Evolutionary conservation across 2,888 invertebrate species (phyloP).

Genomic region (Nemurella pictetii): DNA sequence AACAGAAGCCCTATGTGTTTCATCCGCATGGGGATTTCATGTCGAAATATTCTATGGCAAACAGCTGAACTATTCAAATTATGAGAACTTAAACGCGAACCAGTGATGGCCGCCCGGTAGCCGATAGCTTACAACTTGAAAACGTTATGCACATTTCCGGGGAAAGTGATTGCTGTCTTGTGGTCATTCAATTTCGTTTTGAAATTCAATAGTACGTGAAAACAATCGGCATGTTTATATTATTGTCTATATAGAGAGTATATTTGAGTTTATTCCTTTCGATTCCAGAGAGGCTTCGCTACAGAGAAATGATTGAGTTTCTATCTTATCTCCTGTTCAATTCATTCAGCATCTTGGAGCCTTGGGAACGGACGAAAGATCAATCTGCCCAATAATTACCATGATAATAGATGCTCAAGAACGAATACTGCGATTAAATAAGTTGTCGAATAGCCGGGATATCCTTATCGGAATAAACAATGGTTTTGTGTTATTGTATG

Average conservation of each 20-base stretch:
- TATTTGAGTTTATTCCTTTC: background rate
- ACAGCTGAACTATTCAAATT: background rate
- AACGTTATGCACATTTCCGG: background rate
- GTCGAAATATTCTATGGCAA: background rate
- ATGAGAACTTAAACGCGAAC: background rate
- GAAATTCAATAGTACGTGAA: background rate
- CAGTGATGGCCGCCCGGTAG: background rate
- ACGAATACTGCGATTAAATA: background rate
- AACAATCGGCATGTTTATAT: background rate
- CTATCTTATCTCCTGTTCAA: background rate
- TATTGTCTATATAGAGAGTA: background rate
- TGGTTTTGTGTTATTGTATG: background rate
- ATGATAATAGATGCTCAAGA: background rate
- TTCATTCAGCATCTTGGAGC: background rate
- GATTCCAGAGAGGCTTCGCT: background rate
- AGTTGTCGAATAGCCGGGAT: background rate
- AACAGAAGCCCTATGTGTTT: background rate
- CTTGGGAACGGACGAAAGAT: background rate
- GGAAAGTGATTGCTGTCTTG: background rate
- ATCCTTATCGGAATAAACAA: background rate
- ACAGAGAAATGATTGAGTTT: background rate
- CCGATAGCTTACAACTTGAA: too few species aligned
- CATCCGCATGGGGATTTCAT: background rate
- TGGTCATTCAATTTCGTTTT: background rate
- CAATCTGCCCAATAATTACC: background rate